These are phyloP conservation scores for Aradophagus sp. DNA, from an alignment of 1,140 invertebrate species.

Conservation along the genomic window DNA sequence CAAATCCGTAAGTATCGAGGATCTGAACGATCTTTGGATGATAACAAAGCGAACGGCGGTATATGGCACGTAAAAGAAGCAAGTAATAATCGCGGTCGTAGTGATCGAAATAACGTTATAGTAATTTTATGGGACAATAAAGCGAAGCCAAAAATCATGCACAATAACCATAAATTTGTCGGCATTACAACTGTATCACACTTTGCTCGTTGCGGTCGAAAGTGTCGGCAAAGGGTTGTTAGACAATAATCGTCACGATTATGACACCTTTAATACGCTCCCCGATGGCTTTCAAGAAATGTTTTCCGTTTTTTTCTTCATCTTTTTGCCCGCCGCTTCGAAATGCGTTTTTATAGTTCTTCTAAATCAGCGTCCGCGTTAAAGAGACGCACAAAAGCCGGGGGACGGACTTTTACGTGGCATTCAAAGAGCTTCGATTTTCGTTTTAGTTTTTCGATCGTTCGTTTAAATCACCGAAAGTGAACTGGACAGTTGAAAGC, in stretches of 20 bases:
- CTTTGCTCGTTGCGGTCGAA: conserved; percentile 37
- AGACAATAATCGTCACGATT: conserved; percentile 35
- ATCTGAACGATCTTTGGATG: too few species aligned
- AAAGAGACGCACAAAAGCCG: too few species aligned
- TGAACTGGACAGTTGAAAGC: conserved; percentile 51
- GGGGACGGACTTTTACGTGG: conserved; percentile 1
- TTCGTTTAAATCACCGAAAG: conserved; percentile 39
- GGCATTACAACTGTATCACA: conserved; percentile 42
- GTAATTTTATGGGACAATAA: conserved; percentile 39
- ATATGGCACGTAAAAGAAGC: conserved; percentile 9
- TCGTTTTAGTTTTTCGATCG: conserved; percentile 33
- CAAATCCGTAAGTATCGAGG: too few species aligned
- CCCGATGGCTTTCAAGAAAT: conserved; percentile 6
- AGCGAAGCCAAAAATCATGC: conserved; percentile 36
- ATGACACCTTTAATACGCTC: conserved; percentile 42
- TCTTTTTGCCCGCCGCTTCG: neutral
- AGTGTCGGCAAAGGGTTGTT: conserved; percentile 47
- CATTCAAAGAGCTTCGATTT: conserved; percentile 8
- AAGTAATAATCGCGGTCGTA: conserved; percentile 26
- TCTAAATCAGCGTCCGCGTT: conserved; percentile 9
- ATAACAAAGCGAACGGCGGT: too few species aligned
- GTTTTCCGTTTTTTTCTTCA: neutral
- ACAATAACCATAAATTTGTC: conserved; percentile 48
- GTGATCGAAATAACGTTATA: conserved; percentile 32
- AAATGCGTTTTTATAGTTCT: neutral